Evolutionary conservation across 2,888 invertebrate genomes (phyloP), one percentile per base, ranked within the genome.

Genomic region (Limnephilus rhombicus): DNA sequence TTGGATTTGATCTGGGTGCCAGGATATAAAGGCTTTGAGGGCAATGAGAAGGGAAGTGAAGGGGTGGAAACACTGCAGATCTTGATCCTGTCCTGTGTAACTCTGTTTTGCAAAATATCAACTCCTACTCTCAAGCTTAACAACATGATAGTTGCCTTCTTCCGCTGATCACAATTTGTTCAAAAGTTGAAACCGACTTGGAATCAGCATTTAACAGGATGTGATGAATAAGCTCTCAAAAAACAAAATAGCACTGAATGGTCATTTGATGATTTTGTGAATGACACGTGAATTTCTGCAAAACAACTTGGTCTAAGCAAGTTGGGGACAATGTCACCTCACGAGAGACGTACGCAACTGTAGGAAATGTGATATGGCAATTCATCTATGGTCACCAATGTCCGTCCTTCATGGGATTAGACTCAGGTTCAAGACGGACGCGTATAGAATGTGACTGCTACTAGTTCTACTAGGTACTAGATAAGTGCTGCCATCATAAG

Each of bases 401-500:
- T 15, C 15, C 4, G 3, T 13, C 15, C 53, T 53, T 53, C 13
- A 13, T 49, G 53, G 53, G 53, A 53, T 15, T 13, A 41, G 12
- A 11, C 31, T 41, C 82, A 13, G 37, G 87, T 13, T 24, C 53
- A 24, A 18, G 18, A 80, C 7, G 15, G 49, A 45, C 80, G 83
- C 12, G 31, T 85, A 34, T 41, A 82, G 93, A 83, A 49, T 83
- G 34, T n/a, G 13, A 37, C 31, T 12, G 45, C 45, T 49, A 3
- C n/a, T n/a, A n/a, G n/a, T 12, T 31, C 49, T 49, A 31, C 13
- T 31, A 82, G 53, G 24, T 24, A 68, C 68, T 68, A 68, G 2
- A 68, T 24, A 68, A 1, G 53, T 18, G 53, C 45, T 45, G 11
- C 45, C 11, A 45, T 12, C 45, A 45, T 12, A 45, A 45, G 45